A percentile compares a stretch with the other conserved stretches of the same genome.
Evolutionary conservation across 2,113 vertebrate species (phyloP).

Genomic region (Oryzias celebensis): DNA sequence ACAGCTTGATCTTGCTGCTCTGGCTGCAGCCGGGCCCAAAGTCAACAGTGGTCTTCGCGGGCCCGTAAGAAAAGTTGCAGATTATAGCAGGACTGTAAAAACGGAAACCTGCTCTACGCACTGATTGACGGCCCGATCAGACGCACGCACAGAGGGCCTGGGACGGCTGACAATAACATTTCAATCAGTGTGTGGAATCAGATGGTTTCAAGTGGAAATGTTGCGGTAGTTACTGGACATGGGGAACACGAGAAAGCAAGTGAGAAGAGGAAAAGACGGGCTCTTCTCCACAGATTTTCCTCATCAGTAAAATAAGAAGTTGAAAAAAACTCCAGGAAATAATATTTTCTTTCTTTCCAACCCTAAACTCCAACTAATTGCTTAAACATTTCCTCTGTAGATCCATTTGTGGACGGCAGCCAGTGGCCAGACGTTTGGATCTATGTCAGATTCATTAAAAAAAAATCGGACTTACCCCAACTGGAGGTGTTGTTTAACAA

Average conservation of each 20-base stretch:
- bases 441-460: conserved; percentile 6
- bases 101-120: conserved; percentile 46
- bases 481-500: conserved; percentile 42
- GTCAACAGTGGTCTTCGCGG: conserved; percentile 50
- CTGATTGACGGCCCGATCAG: conserved; percentile 49
- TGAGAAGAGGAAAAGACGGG: conserved; percentile 43
- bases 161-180: conserved; percentile 35
- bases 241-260: conserved; percentile 31
- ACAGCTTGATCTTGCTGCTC: conserved; percentile 44
- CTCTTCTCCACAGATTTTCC: conserved; percentile 54
- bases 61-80: conserved; percentile 49
- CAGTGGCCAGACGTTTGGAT: conserved; percentile 37
- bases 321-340: conserved; percentile 25
- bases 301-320: conserved; percentile 12
- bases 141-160: conserved; percentile 20
- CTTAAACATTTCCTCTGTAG: conserved; percentile 57
- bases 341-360: conserved; percentile 45
- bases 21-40: conserved; percentile 50
- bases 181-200: conserved; percentile 31
- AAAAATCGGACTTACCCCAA: conserved; percentile 44
- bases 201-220: conserved; percentile 26
- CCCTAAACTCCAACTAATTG: conserved; percentile 53
- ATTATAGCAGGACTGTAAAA: conserved; percentile 50
- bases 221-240: conserved; percentile 23
- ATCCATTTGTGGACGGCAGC: conserved; percentile 30